A percentile compares a stretch with the other conserved stretches of the same genome.
phyloP scores from a whole-genome alignment of 35 echinoderm and acorn worm species.

The Antedon bifida region DNA sequence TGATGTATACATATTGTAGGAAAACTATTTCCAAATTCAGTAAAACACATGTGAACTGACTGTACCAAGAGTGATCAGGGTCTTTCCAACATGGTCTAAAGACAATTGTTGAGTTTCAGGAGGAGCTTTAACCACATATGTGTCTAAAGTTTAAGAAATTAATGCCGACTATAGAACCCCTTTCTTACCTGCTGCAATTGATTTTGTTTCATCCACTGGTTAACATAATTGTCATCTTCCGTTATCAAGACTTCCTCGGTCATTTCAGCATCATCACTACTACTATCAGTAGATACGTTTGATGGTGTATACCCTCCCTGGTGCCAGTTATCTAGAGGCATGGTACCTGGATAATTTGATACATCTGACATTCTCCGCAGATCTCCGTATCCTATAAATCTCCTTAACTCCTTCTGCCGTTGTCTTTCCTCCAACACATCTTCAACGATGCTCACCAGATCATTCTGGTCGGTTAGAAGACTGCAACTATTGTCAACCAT shows the following conservation, averaged over 20 bases:
- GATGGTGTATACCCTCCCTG: not conserved
- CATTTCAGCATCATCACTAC: not conserved
- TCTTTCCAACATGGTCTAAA: too few relatives aligned
- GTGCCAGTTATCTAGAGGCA: not conserved
- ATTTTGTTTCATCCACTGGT: not conserved
- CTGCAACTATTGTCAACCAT: not conserved
- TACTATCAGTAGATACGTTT: not conserved
- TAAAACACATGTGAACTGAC: too few relatives aligned
- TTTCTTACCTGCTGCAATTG: not conserved
- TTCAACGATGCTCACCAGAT: not conserved
- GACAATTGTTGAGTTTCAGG: too few relatives aligned
- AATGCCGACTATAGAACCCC: too few relatives aligned
- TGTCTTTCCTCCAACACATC: not conserved
- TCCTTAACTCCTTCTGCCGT: not conserved
- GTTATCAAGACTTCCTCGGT: not conserved
- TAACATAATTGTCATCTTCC: not conserved
- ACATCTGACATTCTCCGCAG: not conserved
- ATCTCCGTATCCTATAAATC: not conserved
- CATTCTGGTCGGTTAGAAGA: not conserved
- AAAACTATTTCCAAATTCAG: too few relatives aligned
- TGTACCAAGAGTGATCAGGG: too few relatives aligned
- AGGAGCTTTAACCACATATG: too few relatives aligned
- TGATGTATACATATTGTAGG: too few relatives aligned
- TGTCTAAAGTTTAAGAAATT: too few relatives aligned
- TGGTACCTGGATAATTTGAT: not conserved